Base-by-base conservation (phyloP, 2,113 vertebrate genomes). In the Hippocampus barbouri region DNA sequence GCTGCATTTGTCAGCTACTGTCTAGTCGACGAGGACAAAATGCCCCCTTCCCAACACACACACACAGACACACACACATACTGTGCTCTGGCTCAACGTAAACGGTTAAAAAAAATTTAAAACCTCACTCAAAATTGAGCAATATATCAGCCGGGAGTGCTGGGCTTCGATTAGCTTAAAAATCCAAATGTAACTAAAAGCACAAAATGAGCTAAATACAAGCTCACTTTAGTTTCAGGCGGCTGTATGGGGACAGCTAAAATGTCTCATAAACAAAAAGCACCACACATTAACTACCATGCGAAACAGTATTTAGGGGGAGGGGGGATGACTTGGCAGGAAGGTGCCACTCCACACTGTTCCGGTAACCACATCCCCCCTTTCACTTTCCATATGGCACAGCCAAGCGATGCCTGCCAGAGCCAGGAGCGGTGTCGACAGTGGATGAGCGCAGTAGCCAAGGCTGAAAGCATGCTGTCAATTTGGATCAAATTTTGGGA, bases 1-100 rank as follows among this genome's bases (percentile, higher is more conserved):
- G 51, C 84, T 86, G 77, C 77, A 18, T 80, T 53, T 30, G 65
- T 75, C 63, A 80, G 81, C 82, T 82, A 82, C 80, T 53, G 70
- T 60, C 56, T 34, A 21, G 40, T 43, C 25, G 75, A 76, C n/a
- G 51, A 12, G 18, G 69, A 25, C n/a, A 41, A 25, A 43, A 18
- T 16, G 63, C 21, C 53, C 21, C 63, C 21, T n/a, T 8, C 27
- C 59, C 14, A 30, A 23, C 40, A 65, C 41, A 65, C 41, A 43
- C 62, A 14, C 20, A 34, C 27, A 18, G 5, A 18, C 61, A 8
- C 71, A 70, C 54, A 23, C 21, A 21, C 34, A 43, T 11, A 65
- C 62, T 4, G 4, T 4, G 43, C 66, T 16, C 53, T 59, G 64
- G 56, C 69, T n/a, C 1, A 66, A 64, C 47, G 69, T 30, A 56